A percentile compares a stretch with the other conserved stretches of the same genome.
These are phyloP conservation scores for Araneus ventricosus DNA, from an alignment of 1,140 invertebrate species.

Conservation along the genomic window DNA sequence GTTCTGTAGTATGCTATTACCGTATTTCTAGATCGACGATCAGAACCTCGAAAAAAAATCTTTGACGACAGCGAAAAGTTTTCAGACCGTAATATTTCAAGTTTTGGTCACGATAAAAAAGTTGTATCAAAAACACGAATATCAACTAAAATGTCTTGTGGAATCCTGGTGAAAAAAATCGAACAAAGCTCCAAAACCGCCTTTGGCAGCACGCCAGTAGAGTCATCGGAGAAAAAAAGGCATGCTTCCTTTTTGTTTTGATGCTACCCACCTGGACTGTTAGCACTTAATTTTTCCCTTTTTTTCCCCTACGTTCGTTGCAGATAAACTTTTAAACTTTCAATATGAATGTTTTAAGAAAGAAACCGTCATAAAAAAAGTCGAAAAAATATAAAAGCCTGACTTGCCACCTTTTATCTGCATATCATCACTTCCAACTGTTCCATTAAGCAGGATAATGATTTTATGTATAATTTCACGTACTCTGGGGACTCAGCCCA, in stretches of 20 bases:
- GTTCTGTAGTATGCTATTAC: not conserved
- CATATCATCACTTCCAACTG: not conserved
- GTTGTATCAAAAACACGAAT: slow-evolving; percentile 39
- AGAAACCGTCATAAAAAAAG: not conserved
- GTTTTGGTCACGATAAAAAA: slow-evolving; percentile 11
- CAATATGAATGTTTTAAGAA: not conserved
- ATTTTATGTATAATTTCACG: not conserved
- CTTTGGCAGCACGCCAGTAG: slow-evolving; percentile 11
- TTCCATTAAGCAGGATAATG: not conserved
- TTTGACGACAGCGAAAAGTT: slow-evolving; percentile 20
- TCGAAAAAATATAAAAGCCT: not conserved
- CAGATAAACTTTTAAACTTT: slow-evolving; percentile 11
- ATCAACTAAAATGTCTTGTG: slow-evolving; percentile 38
- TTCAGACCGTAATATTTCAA: slow-evolving; percentile 58
- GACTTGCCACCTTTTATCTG: not conserved
- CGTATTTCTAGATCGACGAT: not conserved
- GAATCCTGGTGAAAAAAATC: not conserved
- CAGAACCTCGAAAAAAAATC: not conserved
- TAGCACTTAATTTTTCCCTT: not conserved
- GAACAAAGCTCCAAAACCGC: not conserved
- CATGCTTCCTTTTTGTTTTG: not conserved
- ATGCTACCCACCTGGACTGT: not conserved
- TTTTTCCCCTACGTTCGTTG: not conserved
- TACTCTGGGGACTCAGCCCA: not conserved
- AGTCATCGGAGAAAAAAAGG: not conserved